phyloP scores from a whole-genome alignment of 1,140 invertebrate genomes.

The Meloidogyne hapla region DNA sequence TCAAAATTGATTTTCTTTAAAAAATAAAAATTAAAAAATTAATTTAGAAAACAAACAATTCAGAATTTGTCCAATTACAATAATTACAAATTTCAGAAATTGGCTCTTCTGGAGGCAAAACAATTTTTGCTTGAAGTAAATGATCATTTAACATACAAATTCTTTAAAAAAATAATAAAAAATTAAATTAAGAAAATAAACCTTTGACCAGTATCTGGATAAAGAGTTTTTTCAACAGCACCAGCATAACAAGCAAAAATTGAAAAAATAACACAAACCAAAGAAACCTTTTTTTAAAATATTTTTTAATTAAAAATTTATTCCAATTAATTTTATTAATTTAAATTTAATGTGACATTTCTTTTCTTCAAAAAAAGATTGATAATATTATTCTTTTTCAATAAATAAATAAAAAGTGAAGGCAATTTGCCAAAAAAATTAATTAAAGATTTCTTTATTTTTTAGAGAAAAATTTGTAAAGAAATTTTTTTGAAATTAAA shows the following conservation, averaged over 20 bases:
- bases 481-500: background rate
- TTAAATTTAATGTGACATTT: too few relatives aligned
- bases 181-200: conserved; percentile 25
- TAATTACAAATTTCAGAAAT: conserved; percentile 55
- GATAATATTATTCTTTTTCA: too few relatives aligned
- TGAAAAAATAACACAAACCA: conserved; percentile 68
- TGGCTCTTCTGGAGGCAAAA: conserved; percentile 35
- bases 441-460: too few relatives aligned
- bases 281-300: conserved; percentile 59
- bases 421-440: background rate
- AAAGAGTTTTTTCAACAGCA: conserved; percentile 58
- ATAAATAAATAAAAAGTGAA: background rate
- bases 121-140: conserved; percentile 54
- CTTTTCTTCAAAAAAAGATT: too few relatives aligned
- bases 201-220: conserved; percentile 56
- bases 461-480: too few relatives aligned
- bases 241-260: conserved; percentile 68
- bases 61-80: conserved; percentile 42
- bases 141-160: conserved; percentile 60
- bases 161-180: conserved; percentile 36
- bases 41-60: conserved; percentile 21
- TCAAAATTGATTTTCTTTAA: conserved; percentile 10
- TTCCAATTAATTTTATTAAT: too few relatives aligned
- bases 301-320: background rate
- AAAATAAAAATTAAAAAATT: background rate